Evolutionary conservation across 2,797 vertebrate species (phyloP).

Genomic region (Trematomus bernacchii): DNA sequence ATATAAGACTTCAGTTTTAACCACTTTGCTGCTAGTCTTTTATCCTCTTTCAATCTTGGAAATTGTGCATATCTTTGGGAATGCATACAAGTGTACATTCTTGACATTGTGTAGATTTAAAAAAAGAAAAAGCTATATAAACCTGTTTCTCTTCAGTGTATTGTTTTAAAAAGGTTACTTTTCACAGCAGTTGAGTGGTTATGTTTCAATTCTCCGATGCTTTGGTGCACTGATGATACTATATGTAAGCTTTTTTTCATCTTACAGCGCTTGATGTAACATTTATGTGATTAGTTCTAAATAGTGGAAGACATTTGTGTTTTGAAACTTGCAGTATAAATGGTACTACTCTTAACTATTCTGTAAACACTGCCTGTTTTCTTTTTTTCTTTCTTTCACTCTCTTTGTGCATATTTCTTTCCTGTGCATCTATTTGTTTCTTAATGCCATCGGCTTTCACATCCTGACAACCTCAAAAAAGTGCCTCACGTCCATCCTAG

Average conservation of each 20-base stretch:
- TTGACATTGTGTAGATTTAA: constrained; percentile 85
- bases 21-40: constrained; percentile 93
- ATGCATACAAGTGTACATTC: constrained; percentile 86
- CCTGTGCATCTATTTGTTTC: constrained; percentile 76
- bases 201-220: constrained; percentile 84
- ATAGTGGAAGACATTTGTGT: constrained; percentile 88
- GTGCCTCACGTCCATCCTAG: constrained; percentile 95
- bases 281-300: constrained; percentile 87
- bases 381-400: constrained; percentile 72
- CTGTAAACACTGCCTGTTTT: constrained; percentile 87
- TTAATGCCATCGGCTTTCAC: constrained; percentile 89
- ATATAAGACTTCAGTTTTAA: constrained; percentile 93
- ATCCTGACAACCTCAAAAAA: constrained; percentile 92
- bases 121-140: constrained; percentile 84
- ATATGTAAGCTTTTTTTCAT: constrained; percentile 82
- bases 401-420: constrained; percentile 81
- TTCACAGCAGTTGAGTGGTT: constrained; percentile 88
- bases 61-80: constrained; percentile 85
- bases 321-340: constrained; percentile 88
- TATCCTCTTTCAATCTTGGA: constrained; percentile 85
- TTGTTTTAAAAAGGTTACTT: constrained; percentile 81
- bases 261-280: constrained; percentile 87
- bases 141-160: constrained; percentile 85
- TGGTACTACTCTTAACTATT: constrained; percentile 88
- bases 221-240: constrained; percentile 87